Evolutionary conservation across 2,888 invertebrate genomes (phyloP).

Genomic region (Encarsia formosa): DNA sequence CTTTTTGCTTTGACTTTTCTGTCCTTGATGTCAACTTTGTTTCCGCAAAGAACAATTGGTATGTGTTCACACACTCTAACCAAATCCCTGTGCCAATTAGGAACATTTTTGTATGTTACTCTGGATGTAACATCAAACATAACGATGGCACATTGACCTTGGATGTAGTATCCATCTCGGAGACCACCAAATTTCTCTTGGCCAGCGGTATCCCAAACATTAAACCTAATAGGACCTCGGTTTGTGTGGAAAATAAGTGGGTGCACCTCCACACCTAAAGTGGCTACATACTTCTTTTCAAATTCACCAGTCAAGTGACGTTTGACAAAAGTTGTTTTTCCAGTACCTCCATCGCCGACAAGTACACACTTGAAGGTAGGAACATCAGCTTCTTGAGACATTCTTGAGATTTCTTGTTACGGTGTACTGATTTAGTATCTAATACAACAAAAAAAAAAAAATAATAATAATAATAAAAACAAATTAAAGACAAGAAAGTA

Average conservation of each 20-base stretch:
- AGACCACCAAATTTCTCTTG: slow-evolving; percentile 99
- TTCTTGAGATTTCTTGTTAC: no score
- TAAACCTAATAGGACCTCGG: slow-evolving; percentile 94
- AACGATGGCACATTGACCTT: slow-evolving; percentile 94
- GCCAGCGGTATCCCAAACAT: slow-evolving; percentile 99
- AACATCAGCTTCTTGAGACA: slow-evolving; percentile 78
- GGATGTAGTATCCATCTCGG: slow-evolving; percentile 98
- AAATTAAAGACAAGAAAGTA: no score
- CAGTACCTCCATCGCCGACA: slow-evolving; percentile 99
- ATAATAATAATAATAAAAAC: no score
- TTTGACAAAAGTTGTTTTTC: slow-evolving; percentile 99
- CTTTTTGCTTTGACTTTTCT: slow-evolving; percentile 99
- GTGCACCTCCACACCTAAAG: slow-evolving; percentile 98
- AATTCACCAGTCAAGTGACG: slow-evolving; percentile 99
- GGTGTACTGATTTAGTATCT: no score
- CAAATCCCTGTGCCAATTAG: slow-evolving; percentile 99
- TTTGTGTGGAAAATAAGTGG: slow-evolving; percentile 97
- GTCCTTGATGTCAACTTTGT: slow-evolving; percentile 99
- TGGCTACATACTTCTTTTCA: slow-evolving; percentile 99
- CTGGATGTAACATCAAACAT: slow-evolving; percentile 99
- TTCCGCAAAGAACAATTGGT: slow-evolving; percentile 99
- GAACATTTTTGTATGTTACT: slow-evolving; percentile 99
- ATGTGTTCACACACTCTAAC: slow-evolving; percentile 99
- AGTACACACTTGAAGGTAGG: slow-evolving; percentile 96
- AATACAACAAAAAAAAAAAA: no score